Evolutionary conservation across 2,888 invertebrate genomes (phyloP).

Genomic region (Rotaria magnacalcarata): DNA sequence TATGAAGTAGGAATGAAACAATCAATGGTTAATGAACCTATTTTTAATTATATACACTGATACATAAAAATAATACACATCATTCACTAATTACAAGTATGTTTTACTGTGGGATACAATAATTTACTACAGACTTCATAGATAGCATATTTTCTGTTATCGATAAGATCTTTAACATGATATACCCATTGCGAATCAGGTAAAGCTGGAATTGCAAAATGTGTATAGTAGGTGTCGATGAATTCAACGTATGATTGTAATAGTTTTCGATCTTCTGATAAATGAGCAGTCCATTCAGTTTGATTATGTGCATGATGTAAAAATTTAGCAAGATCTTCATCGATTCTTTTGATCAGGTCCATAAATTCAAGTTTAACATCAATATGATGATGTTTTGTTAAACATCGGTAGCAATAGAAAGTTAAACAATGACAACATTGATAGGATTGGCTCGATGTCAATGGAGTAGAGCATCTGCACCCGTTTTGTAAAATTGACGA

Average conservation of each 20-base stretch:
- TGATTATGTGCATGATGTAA: background rate
- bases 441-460: background rate
- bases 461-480: background rate
- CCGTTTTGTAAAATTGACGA: background rate
- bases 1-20: constrained; percentile 51
- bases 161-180: background rate
- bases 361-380: background rate
- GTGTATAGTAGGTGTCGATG: background rate
- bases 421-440: background rate
- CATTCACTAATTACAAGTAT: too few relatives aligned
- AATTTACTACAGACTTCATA: background rate
- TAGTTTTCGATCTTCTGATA: background rate
- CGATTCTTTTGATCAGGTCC: background rate
- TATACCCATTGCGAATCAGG: background rate
- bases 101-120: background rate
- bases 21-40: constrained; percentile 41
- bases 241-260: background rate
- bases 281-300: background rate
- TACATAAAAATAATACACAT: background rate
- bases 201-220: background rate
- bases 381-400: background rate
- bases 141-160: background rate
- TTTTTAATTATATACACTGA: constrained; percentile 35
- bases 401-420: background rate
- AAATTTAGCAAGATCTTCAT: background rate